Conservation (phyloP, 2,797 vertebrate genomes). For the Clarias platycephalus region DNA sequence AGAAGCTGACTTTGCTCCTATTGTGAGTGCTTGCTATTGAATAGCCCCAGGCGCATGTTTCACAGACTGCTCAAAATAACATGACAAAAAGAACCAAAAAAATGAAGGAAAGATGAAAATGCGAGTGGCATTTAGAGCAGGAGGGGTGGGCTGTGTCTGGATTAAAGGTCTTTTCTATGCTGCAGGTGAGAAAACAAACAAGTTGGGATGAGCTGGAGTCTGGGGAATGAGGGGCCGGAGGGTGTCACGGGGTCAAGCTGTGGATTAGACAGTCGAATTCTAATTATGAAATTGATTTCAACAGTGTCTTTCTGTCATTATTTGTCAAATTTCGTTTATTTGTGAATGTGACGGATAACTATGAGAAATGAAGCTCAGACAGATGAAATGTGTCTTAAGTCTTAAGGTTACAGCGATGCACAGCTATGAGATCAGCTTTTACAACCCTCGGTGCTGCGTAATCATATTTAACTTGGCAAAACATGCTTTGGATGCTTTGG, state of each 20-base stretch:
- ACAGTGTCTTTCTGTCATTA: neutral
- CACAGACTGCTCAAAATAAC: neutral
- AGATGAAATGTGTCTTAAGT: neutral
- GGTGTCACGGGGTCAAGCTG: neutral
- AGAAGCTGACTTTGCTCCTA: neutral
- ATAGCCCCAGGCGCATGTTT: neutral
- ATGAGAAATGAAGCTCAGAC: neutral
- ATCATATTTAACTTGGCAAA: neutral
- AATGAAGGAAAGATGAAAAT: neutral
- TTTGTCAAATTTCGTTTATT: neutral
- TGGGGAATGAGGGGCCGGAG: neutral
- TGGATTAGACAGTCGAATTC: neutral
- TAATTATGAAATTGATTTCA: conserved; percentile 6
- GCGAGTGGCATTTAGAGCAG: neutral
- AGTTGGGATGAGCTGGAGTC: conserved; percentile 18
- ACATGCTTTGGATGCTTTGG: neutral
- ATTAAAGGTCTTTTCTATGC: conserved; percentile 17
- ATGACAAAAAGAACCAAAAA: neutral
- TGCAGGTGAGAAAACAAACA: conserved; percentile 41
- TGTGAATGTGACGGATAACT: neutral
- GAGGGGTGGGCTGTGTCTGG: neutral
- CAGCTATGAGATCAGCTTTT: neutral
- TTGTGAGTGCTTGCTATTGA: neutral
- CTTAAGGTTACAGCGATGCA: neutral
- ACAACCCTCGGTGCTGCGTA: neutral